Base-by-base conservation (phyloP, 2,888 invertebrate genomes). In the Suillia variegata region DNA sequence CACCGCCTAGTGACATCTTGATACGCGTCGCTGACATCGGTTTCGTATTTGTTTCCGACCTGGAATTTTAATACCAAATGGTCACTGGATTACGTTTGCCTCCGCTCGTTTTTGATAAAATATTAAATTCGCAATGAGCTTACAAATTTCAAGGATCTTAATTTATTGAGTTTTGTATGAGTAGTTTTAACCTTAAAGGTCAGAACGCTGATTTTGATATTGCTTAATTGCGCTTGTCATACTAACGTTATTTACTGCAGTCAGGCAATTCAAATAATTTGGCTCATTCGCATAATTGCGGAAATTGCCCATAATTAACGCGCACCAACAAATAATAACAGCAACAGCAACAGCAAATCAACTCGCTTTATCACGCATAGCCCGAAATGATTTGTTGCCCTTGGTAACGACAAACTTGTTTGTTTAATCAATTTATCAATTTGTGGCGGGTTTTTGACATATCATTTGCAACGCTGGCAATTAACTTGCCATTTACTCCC, bases 381-480 rank as follows among this genome's bases (percentile, higher is more conserved):
- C 74, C 73, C 72, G 73, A 75, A 73, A 73, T 73, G 72, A 73
- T 73, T 73, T 73, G 72, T 73, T 73, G 72, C 75, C 72, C 75
- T 72, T 73, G 72, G 74, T 75, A 73, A 75, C 73, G 72, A 72
- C 66, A 68, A 71, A 71, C 67, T n/a, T 20, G 70, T 69, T 73
- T 73, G 72, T 73, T 73, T 73, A 73, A 73, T 73, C 72, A 73
- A 73, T 73, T 73, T 70, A 73, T 73, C 74, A 73, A 45, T 18
- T 17, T 20, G 45, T 45, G 45, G 18, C 8, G 5, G 5, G 18
- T 18, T 45, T 45, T 45, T 20, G 45, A 45, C 45, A 20, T 20
- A 18, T 45, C 45, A 45, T 18, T n/a, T 45, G 45, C 45, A 18
- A 45, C 5, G 8, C 17, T 8, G 8, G 45, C 45, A 45, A 45